Percentiles rank a stretch among this genome's conserved stretches.
Evolutionary conservation across 2,888 invertebrate genomes (phyloP).

Genomic region (Ectemnius lituratus): DNA sequence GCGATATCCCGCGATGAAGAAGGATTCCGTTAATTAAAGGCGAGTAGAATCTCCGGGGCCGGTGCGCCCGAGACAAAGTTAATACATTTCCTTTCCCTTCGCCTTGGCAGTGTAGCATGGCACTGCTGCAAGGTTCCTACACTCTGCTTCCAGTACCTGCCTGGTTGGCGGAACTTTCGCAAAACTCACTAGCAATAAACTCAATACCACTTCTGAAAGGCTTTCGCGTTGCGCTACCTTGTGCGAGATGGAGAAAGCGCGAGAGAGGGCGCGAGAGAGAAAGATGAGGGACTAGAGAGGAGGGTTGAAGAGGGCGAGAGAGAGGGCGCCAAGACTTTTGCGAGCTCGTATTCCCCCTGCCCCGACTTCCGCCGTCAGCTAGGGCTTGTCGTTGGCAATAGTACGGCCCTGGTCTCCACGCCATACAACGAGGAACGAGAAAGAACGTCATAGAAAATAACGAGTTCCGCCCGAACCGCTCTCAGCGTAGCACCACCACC

Average conservation of each 20-base stretch:
- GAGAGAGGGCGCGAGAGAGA: too few species aligned
- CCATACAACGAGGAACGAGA: constrained; percentile 21
- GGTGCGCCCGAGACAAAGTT: constrained; percentile 38
- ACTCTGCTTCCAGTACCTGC: constrained; percentile 3
- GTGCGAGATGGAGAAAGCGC: too few species aligned
- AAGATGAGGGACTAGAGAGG: too few species aligned
- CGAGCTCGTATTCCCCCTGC: constrained; percentile 2
- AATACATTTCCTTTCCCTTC: constrained; percentile 40
- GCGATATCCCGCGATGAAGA: constrained; percentile 38
- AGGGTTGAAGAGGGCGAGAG: too few species aligned
- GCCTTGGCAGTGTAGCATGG: neutral
- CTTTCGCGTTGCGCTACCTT: constrained; percentile 19
- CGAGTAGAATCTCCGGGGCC: constrained; percentile 39
- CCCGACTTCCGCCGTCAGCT: neutral
- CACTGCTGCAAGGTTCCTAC: neutral
- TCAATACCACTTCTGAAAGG: constrained; percentile 40
- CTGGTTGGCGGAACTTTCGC: constrained; percentile 32
- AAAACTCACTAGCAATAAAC: constrained; percentile 43
- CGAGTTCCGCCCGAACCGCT: constrained; percentile 27
- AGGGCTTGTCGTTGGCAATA: constrained; percentile 7
- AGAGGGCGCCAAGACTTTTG: neutral
- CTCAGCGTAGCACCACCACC: too few species aligned
- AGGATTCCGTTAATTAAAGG: constrained; percentile 52
- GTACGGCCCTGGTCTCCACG: too few species aligned
- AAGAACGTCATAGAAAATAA: constrained; percentile 48